Percentiles rank a stretch among this genome's conserved stretches.
These are phyloP conservation scores for Kryptolebias ocellatus DNA, from an alignment of 2,797 vertebrate species.

Conservation along the genomic window DNA sequence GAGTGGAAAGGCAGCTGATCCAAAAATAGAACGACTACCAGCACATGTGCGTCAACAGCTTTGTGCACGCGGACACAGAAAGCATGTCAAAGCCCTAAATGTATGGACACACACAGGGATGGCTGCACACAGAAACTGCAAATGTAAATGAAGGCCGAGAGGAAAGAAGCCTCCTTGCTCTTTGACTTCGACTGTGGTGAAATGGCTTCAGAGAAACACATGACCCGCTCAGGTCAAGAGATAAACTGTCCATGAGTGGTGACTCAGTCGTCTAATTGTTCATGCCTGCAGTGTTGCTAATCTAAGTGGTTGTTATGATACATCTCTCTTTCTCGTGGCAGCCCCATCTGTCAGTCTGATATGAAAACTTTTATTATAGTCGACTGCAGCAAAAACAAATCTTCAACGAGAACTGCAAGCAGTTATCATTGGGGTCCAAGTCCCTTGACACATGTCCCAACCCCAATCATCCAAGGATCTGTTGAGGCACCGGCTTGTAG, in stretches of 20 bases:
- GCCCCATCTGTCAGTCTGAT: conserved; percentile 9
- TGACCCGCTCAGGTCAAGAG: conserved; percentile 32
- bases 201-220: neutral
- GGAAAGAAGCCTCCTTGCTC: conserved; percentile 15
- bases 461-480: no score
- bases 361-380: conserved; percentile 22
- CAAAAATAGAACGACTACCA: neutral
- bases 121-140: neutral
- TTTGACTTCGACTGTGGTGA: neutral
- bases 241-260: conserved; percentile 24
- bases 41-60: neutral
- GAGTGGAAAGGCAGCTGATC: neutral
- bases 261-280: conserved; percentile 38
- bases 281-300: conserved; percentile 24
- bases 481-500: no score
- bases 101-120: no score
- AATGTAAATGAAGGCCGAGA: conserved; percentile 16
- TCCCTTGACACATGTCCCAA: no score
- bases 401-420: neutral
- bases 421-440: no score
- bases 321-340: conserved; percentile 17
- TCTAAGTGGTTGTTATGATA: conserved; percentile 9
- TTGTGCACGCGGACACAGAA: neutral
- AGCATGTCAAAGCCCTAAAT: neutral
- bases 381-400: conserved; percentile 22